A percentile compares a stretch with the other conserved stretches of the same genome.
Conservation (phyloP, 2,797 vertebrate genomes). For the Adelosebastes latens region DNA sequence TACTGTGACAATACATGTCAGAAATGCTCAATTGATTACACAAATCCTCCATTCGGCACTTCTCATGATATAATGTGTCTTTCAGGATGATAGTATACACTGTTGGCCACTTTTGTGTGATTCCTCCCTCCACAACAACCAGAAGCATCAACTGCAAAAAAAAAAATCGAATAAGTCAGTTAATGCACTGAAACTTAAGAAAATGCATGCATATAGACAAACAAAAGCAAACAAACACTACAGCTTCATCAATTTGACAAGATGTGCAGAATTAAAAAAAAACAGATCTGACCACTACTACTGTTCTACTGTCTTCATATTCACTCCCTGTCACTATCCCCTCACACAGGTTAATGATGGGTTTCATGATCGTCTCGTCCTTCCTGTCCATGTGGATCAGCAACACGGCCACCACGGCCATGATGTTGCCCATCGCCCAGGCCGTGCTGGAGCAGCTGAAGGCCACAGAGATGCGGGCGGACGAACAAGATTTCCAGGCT, state of each 20-base stretch:
- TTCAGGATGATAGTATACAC: neutral
- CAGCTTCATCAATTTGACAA: neutral
- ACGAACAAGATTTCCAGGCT: constrained; percentile 49
- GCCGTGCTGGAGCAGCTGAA: constrained; percentile 90
- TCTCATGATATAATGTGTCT: neutral
- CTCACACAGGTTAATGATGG: constrained; percentile 87
- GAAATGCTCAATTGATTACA: neutral
- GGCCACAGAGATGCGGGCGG: constrained; percentile 69
- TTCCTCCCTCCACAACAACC: neutral
- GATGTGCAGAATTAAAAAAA: neutral
- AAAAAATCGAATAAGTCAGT: neutral
- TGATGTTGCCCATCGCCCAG: constrained; percentile 94
- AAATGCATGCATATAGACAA: neutral
- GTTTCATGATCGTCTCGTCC: constrained; percentile 92
- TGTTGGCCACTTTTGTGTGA: too few species aligned
- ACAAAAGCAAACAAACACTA: neutral
- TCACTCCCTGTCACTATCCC: neutral
- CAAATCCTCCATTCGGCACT: neutral
- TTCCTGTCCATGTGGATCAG: constrained; percentile 99
- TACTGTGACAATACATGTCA: neutral
- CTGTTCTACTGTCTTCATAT: neutral
- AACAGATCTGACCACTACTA: neutral
- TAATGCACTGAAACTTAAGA: neutral
- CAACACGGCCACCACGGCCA: constrained; percentile 94
- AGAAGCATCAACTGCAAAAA: neutral